Evolutionary conservation across 2,888 invertebrate genomes (phyloP).

Genomic region (Orthonevra nobilis): DNA sequence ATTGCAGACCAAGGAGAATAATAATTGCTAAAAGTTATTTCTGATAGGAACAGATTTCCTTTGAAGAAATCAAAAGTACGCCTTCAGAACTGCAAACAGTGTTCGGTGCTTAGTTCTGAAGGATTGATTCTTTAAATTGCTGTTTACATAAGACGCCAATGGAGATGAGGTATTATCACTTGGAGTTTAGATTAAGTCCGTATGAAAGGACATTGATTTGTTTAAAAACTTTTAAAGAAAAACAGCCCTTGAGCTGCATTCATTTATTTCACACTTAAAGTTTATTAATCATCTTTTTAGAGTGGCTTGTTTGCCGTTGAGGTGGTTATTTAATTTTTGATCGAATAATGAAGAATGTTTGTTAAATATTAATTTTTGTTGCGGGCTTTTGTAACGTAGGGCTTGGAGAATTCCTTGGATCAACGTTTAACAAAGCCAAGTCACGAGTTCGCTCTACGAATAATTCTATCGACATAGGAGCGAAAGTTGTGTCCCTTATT

Average conservation of each 20-base stretch:
- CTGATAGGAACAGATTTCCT: background rate
- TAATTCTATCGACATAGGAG: too few species aligned
- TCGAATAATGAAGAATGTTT: too few species aligned
- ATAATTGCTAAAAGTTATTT: background rate
- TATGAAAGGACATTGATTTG: conserved; percentile 10
- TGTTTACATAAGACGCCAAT: too few species aligned
- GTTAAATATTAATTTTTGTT: too few species aligned
- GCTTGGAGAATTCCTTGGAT: too few species aligned
- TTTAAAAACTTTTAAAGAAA: conserved; percentile 4
- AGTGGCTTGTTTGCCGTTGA: background rate
- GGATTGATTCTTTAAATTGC: too few species aligned
- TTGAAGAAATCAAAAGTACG: background rate
- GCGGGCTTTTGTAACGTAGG: too few species aligned
- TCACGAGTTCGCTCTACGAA: too few species aligned
- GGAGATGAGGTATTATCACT: conserved; percentile 3
- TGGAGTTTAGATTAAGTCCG: conserved; percentile 4
- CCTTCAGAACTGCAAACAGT: too few species aligned
- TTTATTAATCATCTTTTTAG: background rate
- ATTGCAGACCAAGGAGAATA: background rate
- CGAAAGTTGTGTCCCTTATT: too few species aligned
- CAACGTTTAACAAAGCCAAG: too few species aligned
- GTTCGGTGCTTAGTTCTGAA: too few species aligned
- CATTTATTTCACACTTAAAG: conserved; percentile 9
- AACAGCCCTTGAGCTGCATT: conserved; percentile 4
- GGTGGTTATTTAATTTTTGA: conserved; percentile 1